Evolutionary conservation across 2,797 vertebrate genomes (phyloP), one percentile per base, ranked within the genome.

Genomic region (Chlorospingus semifuscus): DNA sequence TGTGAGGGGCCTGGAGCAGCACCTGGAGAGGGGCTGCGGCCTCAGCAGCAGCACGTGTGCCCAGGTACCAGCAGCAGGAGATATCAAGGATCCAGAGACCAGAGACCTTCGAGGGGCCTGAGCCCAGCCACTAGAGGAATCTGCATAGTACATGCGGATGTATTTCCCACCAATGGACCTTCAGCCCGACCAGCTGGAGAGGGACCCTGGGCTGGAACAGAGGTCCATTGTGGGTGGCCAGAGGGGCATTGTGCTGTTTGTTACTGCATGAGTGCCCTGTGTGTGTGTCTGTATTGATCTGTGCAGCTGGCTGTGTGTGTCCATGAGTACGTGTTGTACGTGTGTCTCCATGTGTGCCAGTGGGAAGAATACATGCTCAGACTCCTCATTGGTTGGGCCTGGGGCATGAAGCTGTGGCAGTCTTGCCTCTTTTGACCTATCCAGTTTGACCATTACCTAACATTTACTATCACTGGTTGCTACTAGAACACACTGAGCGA

Each of bases 101-200:
- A 42, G 20, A 36, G 27, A 24, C 23, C 29, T 44, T 34, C 57
- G 3, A 3, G 18, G 11, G 11, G 23, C 22, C 56, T 74, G 60
- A 76, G 44, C 42, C 11, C 20, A 7, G 11, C 8, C 3, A 6
- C 59, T 30, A 22, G 37, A 72, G 22, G 12, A 37, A 50, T 74
- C 32, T 2, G 1, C 1, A 1, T 6, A 49, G 27, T 11, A 14
- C 4, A 3, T 18, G 5, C 2, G 11, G 50, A 16, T 64, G 1
- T 32, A 47, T 47, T 69, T 91, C 59, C 34, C 41, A 15, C 13
- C 34, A 47, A 47, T 6, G 50, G 37, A 17, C 55, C 64, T 50
- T 77, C 44, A 57, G 36, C 42, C 47, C 16, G 15, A 37, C 56
- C 52, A 63, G 23, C 65, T 39, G 49, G 42, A 63, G 61, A 27